Conservation (phyloP, 2,888 invertebrate genomes). For the Nomada hirtipes region DNA sequence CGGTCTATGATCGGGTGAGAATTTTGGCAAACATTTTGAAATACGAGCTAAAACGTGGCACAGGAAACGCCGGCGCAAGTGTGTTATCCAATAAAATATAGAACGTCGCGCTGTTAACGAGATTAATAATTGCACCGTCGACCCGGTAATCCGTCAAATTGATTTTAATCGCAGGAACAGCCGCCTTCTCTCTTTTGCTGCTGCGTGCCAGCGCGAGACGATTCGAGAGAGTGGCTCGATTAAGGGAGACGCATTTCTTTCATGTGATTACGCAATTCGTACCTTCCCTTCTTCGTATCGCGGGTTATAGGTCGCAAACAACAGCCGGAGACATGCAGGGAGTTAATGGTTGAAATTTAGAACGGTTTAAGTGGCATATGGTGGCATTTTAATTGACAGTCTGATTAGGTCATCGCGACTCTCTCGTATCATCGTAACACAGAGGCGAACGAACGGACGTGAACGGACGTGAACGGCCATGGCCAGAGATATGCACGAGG, state of each 20-base stretch:
- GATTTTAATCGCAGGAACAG: conserved; percentile 52
- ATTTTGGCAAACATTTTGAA: background rate
- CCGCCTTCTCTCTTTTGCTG: background rate
- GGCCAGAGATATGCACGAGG: conserved; percentile 54
- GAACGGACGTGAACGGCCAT: conserved; percentile 45
- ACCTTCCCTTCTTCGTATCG: conserved; percentile 41
- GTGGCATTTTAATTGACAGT: conserved; percentile 82
- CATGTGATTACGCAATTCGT: conserved; percentile 54
- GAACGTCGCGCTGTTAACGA: conserved; percentile 19
- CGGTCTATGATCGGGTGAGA: background rate
- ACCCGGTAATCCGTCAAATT: conserved; percentile 51
- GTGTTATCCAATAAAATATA: conserved; percentile 1
- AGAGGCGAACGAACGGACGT: conserved; percentile 65
- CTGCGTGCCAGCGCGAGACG: background rate
- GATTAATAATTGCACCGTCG: conserved; percentile 39
- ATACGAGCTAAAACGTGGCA: background rate
- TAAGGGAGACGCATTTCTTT: conserved; percentile 50
- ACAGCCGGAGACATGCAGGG: conserved; percentile 24
- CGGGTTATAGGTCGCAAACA: conserved; percentile 44
- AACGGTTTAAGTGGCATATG: conserved; percentile 77
- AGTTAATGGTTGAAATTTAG: conserved; percentile 72
- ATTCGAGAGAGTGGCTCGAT: conserved; percentile 24
- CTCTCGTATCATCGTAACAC: conserved; percentile 70
- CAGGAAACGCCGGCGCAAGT: background rate
- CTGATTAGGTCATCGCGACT: conserved; percentile 79